Evolutionary conservation across 2,113 vertebrate species (phyloP), one percentile per base, ranked within the genome.

Genomic region (Hiodon alosoides): DNA sequence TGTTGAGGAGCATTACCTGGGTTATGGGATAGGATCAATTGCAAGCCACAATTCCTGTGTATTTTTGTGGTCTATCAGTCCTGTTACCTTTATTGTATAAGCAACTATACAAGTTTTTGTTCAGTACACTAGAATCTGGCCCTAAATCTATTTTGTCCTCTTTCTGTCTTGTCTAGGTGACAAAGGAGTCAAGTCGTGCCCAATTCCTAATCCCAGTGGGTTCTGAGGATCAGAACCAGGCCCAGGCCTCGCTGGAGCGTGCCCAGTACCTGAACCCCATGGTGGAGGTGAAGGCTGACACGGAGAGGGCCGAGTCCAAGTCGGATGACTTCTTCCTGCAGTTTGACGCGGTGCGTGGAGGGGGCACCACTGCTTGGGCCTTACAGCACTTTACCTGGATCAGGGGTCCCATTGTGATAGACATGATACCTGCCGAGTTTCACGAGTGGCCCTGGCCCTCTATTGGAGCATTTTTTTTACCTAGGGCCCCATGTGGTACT

Each of bases 201-300:
- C 96, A 98, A 81, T 98, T 98, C 83, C 88, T 98, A 55, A 90
- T 96, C 17, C 95, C 94, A 0, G 88, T 77, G 46, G 91, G 91
- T 0, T 93, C 93, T 31, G 67, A 83, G 79, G 95, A 94, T 31
- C 87, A 87, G 67, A 98, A 97, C 74, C 86, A 93, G 6, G 95
- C 96, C 0, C 87, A 91, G 81, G 95, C 96, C 0, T 97, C 95
- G 0, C 75, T 97, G 87, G 95, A 95, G 73, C 88, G 96, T 7
- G 95, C 94, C 0, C 96, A 97, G 89, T 95, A 92, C 79, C 95
- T 98, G 67, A 98, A 98, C 75, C 97, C 97, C 0, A 98, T 98
- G 96, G 97, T 98, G 66, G 90, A 96, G 0, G 96, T 98, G 14
- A 93, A 92, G 5, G 95, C 92, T 0, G 94, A 98, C 78, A 78